A percentile compares a stretch with the other conserved stretches of the same genome.
Conservation (phyloP, 2,113 vertebrate genomes). For the Sinocyclocheilus grahami region DNA sequence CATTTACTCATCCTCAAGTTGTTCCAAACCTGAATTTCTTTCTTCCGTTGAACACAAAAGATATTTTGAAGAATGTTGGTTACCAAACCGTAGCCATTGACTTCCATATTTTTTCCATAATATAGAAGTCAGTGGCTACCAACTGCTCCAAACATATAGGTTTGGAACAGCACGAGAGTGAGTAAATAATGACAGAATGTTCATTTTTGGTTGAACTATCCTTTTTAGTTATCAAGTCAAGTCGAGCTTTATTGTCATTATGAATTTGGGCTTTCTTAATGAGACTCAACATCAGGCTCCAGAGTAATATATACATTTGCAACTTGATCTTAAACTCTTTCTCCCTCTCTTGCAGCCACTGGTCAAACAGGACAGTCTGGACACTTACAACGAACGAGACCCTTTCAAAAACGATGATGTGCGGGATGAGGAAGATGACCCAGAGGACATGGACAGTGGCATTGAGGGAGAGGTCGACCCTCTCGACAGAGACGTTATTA, state of each 20-base stretch:
- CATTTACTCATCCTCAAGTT: not conserved
- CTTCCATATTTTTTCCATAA: no score
- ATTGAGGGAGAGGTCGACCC: slow-evolving; percentile 91
- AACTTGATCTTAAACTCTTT: not conserved
- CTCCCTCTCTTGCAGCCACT: slow-evolving; percentile 78
- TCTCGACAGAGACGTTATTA: slow-evolving; percentile 83
- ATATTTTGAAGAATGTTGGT: no score
- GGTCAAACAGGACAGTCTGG: slow-evolving; percentile 94
- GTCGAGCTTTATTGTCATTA: no score
- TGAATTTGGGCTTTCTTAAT: not conserved
- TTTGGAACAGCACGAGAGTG: not conserved
- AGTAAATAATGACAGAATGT: not conserved
- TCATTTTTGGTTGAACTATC: not conserved
- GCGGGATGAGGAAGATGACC: slow-evolving; percentile 87
- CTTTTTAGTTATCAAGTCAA: not conserved
- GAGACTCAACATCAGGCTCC: slow-evolving; percentile 44
- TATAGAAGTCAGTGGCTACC: not conserved
- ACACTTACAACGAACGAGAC: slow-evolving; percentile 94
- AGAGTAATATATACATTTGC: not conserved
- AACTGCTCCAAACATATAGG: no score
- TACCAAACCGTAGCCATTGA: no score
- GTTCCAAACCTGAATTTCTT: not conserved
- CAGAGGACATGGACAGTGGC: slow-evolving; percentile 77
- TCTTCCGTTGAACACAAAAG: no score
- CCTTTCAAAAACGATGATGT: slow-evolving; percentile 93